phyloP scores from a whole-genome alignment of 2,888 invertebrate genomes.

The Argyra leucocephala region DNA sequence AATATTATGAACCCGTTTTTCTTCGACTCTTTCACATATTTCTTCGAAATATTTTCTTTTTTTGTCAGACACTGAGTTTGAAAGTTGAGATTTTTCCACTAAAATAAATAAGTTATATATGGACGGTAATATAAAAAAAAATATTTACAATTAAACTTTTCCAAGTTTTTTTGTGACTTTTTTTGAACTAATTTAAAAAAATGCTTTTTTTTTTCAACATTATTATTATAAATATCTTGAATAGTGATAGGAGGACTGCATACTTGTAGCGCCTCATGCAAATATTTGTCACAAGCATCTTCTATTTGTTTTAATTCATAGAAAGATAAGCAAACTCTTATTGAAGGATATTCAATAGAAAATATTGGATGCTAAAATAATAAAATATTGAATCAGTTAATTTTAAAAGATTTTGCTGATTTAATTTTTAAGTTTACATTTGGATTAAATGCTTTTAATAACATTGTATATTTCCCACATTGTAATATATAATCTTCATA shows the following conservation, averaged over 20 bases:
- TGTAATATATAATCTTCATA: slow-evolving; percentile 56
- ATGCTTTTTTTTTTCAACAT: slow-evolving; percentile 45
- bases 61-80: slow-evolving; percentile 26
- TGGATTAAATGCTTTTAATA: slow-evolving; percentile 60
- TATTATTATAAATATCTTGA: slow-evolving; percentile 45
- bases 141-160: slow-evolving; percentile 31
- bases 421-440: slow-evolving; percentile 45
- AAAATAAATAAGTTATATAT: background rate
- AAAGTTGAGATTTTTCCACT: slow-evolving; percentile 27
- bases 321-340: slow-evolving; percentile 37
- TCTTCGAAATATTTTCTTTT: slow-evolving; percentile 32
- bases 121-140: background rate
- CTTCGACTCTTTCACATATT: slow-evolving; percentile 31
- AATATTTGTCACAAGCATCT: slow-evolving; percentile 28
- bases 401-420: slow-evolving; percentile 8
- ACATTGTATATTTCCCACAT: slow-evolving; percentile 64
- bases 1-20: slow-evolving; percentile 32
- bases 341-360: slow-evolving; percentile 32
- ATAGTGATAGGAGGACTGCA: slow-evolving; percentile 48
- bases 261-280: slow-evolving; percentile 31
- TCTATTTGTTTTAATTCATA: slow-evolving; percentile 31
- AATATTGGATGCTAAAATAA: slow-evolving; percentile 35
- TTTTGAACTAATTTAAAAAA: slow-evolving; percentile 48
- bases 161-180: slow-evolving; percentile 34
- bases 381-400: slow-evolving; percentile 5